Evolutionary conservation across 2,797 vertebrate genomes (phyloP).

Genomic region (Pseudomugil gertrudae): DNA sequence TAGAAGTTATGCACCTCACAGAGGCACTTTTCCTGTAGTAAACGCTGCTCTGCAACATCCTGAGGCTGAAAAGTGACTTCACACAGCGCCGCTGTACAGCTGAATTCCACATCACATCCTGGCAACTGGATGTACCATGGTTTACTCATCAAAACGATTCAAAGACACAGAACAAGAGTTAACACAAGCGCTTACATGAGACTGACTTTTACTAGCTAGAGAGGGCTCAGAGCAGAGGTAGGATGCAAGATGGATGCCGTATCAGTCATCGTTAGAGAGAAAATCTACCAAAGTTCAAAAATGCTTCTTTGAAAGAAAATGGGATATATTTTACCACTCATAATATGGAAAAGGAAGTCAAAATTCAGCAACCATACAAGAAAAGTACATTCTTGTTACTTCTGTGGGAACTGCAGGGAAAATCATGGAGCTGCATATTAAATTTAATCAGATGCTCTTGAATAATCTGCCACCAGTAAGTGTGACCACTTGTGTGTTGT

Average conservation of each 20-base stretch:
- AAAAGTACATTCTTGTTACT: neutral
- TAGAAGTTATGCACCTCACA: too few relatives aligned
- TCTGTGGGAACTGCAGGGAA: neutral
- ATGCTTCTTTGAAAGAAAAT: neutral
- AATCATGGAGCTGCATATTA: neutral
- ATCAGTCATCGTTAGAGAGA: too few relatives aligned
- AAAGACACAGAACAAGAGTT: neutral
- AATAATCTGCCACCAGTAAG: neutral
- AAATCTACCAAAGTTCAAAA: too few relatives aligned
- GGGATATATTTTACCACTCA: too few relatives aligned
- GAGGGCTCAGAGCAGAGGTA: neutral
- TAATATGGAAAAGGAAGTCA: neutral
- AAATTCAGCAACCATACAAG: neutral
- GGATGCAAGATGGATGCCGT: too few relatives aligned
- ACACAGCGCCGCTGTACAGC: too few relatives aligned
- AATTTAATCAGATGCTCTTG: neutral
- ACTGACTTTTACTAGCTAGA: neutral
- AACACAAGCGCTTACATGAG: neutral
- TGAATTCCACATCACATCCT: neutral
- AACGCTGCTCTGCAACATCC: too few relatives aligned
- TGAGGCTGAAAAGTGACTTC: neutral
- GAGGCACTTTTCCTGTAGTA: too few relatives aligned
- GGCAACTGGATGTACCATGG: neutral
- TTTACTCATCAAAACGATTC: neutral
- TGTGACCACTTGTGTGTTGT: neutral